Evolutionary conservation across 2,888 invertebrate genomes (phyloP).

Genomic region (Ophion obscuratus): DNA sequence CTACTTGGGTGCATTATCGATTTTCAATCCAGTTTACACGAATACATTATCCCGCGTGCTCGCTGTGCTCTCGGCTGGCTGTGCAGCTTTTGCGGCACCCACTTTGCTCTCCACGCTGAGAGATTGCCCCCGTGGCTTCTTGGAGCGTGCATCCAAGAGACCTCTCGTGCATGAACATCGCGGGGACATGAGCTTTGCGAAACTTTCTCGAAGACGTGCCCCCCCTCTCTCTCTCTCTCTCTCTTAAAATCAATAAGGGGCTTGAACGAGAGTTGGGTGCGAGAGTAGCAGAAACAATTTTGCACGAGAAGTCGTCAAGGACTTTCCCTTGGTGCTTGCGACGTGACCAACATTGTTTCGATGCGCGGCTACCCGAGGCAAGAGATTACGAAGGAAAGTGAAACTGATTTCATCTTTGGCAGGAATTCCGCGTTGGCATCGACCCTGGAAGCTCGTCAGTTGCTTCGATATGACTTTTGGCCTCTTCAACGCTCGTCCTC

Average conservation of each 20-base stretch:
- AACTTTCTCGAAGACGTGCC: slow-evolving; percentile 37
- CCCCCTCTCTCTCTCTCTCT: neutral
- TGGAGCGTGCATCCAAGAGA: slow-evolving; percentile 19
- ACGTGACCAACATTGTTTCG: neutral
- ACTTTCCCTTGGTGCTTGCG: neutral
- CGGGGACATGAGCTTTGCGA: slow-evolving; percentile 11
- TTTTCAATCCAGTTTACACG: slow-evolving; percentile 66
- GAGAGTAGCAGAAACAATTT: neutral
- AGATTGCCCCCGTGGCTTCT: slow-evolving; percentile 6
- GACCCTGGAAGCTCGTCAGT: neutral
- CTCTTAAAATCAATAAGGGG: neutral
- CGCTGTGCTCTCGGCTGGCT: slow-evolving; percentile 33
- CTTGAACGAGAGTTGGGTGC: neutral
- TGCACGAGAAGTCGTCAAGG: neutral
- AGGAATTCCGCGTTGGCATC: neutral
- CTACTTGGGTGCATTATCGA: slow-evolving; percentile 66
- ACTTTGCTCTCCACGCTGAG: neutral
- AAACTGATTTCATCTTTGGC: neutral
- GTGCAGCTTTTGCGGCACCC: slow-evolving; percentile 6
- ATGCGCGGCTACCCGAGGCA: neutral
- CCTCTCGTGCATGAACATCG: slow-evolving; percentile 48
- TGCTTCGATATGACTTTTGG: neutral
- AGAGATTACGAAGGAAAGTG: neutral
- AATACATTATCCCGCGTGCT: slow-evolving; percentile 62
- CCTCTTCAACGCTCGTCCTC: neutral